Base-by-base conservation (phyloP, 64 coral and sea anemone species). In the Platygyra sinensis region DNA sequence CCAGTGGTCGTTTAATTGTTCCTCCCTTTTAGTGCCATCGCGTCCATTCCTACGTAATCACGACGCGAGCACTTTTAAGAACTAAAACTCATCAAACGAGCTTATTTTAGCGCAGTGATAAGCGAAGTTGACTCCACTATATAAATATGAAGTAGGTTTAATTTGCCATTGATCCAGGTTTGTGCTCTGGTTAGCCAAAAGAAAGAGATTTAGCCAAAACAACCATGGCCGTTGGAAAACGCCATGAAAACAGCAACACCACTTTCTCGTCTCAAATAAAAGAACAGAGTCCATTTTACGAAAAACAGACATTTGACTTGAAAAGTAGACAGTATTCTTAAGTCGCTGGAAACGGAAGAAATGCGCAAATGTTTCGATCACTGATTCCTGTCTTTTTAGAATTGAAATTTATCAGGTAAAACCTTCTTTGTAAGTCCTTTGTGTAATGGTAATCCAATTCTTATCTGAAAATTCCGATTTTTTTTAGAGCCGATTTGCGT, bases 151-250 rank as follows among this genome's bases (percentile, higher is more conserved):
- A 72, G n/a, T 8, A 71, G 30, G 65, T 83, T 65, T 50, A 64
- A 85, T 85, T 72, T 67, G 62, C 25, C 22, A 13, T 22, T 72
- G 10, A 85, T 85, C 81, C 39, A 69, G 62, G 4, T 67, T 71
- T 42, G 24, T 38, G 22, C 19, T 64, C 81, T 85, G 36, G 81
- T 71, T 22, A 28, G 81, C 81, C 81, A 69, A 85, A 67, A 85
- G 32, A 85, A 72, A 25, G 62, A 22, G 64, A 46, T 80, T 61
- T 24, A 51, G 30, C 27, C 38, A 61, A 85, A 85, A 85, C 63
- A 72, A 20, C 16, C 17, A 0, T 14, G 51, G 17, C 22, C 10
- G 46, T 29, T 79, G 10, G 12, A 79, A 79, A 77, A 13, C 36
- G 3, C n/a, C 2, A 50, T 24, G 32, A 8, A 52, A 24, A 15